Evolutionary conservation across 2,113 vertebrate genomes (phyloP), one percentile per base, ranked within the genome.

Genomic region (Tragelaphus imberbis): DNA sequence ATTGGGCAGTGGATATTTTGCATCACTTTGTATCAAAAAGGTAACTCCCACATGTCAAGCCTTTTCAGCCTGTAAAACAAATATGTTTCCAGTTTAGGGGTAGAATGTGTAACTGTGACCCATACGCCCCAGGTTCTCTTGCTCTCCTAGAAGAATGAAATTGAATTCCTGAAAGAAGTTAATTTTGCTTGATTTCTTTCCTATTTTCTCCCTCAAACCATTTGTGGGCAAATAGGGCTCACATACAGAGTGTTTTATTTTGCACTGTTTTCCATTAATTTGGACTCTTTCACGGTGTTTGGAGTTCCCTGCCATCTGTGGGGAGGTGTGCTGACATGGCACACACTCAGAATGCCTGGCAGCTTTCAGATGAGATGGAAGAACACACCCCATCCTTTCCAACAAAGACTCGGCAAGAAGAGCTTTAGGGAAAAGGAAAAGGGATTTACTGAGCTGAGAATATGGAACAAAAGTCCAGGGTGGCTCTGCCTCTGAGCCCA

Each of bases 361-460:
- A 81, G 88, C 87, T 61, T 79, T 93, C 90, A 81, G 80, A 36
- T n/a, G 2, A n/a, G 49, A 79, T 12, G 16, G 53, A 92, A 81
- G 81, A 59, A 17, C 19, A 16, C 9, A 19, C 3, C 19, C 87
- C 88, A 56, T 51, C 47, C 19, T 71, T 68, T 56, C 51, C 65
- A 86, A 90, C 97, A 97, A 85, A 49, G 61, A 58, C 68, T 91
- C 82, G 25, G 82, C 49, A 36, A 82, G 86, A 95, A 92, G 75
- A 15, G 14, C 56, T 71, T 84, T 17, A 84, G 51, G 68, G 58
- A n/a, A 90, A 79, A 96, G 44, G 30, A 82, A 82, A 33, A 91
- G 51, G 51, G 44, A 94, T 92, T 94, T 85, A 91, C n/a, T 23
- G 71, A 95, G 51, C 89, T 68, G 65, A 65, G 53, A 94, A 97